Evolutionary conservation across 2,888 invertebrate genomes (phyloP).

Genomic region (Drosophila setosimentum): DNA sequence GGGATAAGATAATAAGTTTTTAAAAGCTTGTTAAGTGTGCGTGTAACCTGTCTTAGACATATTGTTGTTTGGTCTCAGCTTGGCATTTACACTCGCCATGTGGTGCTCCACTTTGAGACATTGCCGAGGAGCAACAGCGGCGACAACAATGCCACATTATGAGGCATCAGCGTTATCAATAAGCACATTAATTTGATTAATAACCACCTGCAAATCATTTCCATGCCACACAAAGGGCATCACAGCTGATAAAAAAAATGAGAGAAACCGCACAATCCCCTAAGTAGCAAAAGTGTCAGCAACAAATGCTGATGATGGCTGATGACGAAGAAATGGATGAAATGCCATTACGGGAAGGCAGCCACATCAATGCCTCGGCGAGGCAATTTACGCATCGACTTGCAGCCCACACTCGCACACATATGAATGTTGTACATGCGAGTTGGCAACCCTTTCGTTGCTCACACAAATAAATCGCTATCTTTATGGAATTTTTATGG

Average conservation of each 20-base stretch:
- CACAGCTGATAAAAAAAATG: constrained; percentile 60
- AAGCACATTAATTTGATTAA: constrained; percentile 83
- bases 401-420: constrained; percentile 19
- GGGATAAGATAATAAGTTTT: constrained; percentile 68
- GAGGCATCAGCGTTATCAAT: constrained; percentile 76
- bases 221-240: constrained; percentile 72
- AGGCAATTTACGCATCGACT: constrained; percentile 76
- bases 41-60: constrained; percentile 42
- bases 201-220: constrained; percentile 84
- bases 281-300: constrained; percentile 78
- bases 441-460: constrained; percentile 71
- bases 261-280: constrained; percentile 48
- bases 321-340: constrained; percentile 53
- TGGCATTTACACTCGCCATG: constrained; percentile 19
- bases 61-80: constrained; percentile 28
- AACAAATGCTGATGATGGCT: constrained; percentile 76
- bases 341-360: constrained; percentile 76
- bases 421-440: constrained; percentile 26
- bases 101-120: constrained; percentile 30
- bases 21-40: constrained; percentile 65
- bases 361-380: constrained; percentile 64
- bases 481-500: constrained; percentile 84
- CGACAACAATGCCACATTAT: constrained; percentile 55
- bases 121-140: constrained; percentile 2
- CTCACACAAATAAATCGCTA: constrained; percentile 78